phyloP scores from a whole-genome alignment of 2,888 invertebrate species.

The Psococerastis gibbosa region DNA sequence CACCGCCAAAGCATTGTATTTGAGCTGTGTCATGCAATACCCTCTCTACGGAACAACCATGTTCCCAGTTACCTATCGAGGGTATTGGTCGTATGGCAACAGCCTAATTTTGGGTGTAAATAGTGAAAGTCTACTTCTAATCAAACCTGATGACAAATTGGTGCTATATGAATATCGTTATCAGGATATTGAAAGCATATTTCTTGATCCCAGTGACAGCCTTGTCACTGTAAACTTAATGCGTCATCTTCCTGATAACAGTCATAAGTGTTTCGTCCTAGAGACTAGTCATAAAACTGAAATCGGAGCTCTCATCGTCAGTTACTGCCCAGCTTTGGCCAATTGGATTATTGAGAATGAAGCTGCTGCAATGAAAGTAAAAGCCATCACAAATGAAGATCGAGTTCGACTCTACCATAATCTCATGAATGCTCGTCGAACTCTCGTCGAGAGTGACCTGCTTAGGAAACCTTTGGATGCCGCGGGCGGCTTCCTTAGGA shows the following conservation, averaged over 20 bases:
- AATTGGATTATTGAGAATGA: slow-evolving; percentile 63
- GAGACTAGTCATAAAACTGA: slow-evolving; percentile 80
- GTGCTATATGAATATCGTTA: slow-evolving; percentile 83
- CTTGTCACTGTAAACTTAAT: slow-evolving; percentile 79
- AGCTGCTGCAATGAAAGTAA: slow-evolving; percentile 36
- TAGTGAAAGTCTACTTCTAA: slow-evolving; percentile 75
- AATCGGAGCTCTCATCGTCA: slow-evolving; percentile 79
- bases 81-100: slow-evolving; percentile 79
- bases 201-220: slow-evolving; percentile 79
- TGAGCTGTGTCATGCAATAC: slow-evolving; percentile 93
- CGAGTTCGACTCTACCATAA: slow-evolving; percentile 73
- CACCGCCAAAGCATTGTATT: slow-evolving; percentile 80
- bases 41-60: slow-evolving; percentile 76
- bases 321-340: slow-evolving; percentile 72
- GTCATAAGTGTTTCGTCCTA: slow-evolving; percentile 77
- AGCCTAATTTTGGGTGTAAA: slow-evolving; percentile 63
- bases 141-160: slow-evolving; percentile 80
- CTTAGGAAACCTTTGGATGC: slow-evolving; percentile 67
- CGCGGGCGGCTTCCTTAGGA: slow-evolving; percentile 69
- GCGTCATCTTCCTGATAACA: slow-evolving; percentile 31
- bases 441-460: slow-evolving; percentile 63
- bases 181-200: slow-evolving; percentile 74
- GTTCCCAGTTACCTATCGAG: slow-evolving; percentile 78
- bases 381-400: slow-evolving; percentile 71
- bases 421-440: slow-evolving; percentile 61